Conservation (phyloP, 53 echinoderm and acorn worm species). For the Luidia sarsii region DNA sequence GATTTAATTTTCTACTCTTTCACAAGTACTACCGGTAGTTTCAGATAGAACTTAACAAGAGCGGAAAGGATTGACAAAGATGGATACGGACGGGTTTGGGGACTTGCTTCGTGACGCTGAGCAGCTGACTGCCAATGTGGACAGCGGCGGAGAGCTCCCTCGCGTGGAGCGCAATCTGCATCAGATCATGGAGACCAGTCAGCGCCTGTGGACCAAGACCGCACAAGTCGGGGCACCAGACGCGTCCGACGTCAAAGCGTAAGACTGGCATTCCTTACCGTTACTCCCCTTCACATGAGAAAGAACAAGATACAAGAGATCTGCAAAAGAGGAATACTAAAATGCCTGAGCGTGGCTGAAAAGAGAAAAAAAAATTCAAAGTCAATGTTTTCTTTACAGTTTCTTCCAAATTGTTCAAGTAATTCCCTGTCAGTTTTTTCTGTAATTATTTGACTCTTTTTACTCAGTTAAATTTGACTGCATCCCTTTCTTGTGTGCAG, state of each 20-base stretch:
- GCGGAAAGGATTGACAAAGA: not conserved
- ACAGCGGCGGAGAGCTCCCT: constrained; percentile 90
- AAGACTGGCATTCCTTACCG: too few relatives aligned
- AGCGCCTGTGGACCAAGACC: constrained; percentile 96
- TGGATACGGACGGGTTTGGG: constrained; percentile 83
- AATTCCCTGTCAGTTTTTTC: too few relatives aligned
- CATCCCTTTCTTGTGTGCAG: constrained; percentile 10
- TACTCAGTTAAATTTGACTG: not conserved
- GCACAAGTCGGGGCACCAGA: constrained; percentile 90
- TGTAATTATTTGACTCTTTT: not conserved
- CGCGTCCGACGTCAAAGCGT: constrained; percentile 97
- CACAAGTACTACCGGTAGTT: too few relatives aligned
- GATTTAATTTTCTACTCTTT: too few relatives aligned
- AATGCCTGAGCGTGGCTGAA: too few relatives aligned
- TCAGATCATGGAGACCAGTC: constrained; percentile 97
- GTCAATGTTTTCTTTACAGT: too few relatives aligned
- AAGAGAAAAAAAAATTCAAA: too few relatives aligned
- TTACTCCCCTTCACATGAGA: too few relatives aligned
- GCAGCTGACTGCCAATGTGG: constrained; percentile 97
- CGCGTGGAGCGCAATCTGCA: constrained; percentile 91
- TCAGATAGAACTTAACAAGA: too few relatives aligned
- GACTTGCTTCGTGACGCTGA: constrained; percentile 96
- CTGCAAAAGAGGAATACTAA: too few relatives aligned
- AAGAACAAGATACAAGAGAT: too few relatives aligned
- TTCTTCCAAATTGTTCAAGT: too few relatives aligned